Evolutionary conservation across 2,888 invertebrate genomes (phyloP), one percentile per base, ranked within the genome.

Genomic region (Pogonocherus hispidulus): DNA sequence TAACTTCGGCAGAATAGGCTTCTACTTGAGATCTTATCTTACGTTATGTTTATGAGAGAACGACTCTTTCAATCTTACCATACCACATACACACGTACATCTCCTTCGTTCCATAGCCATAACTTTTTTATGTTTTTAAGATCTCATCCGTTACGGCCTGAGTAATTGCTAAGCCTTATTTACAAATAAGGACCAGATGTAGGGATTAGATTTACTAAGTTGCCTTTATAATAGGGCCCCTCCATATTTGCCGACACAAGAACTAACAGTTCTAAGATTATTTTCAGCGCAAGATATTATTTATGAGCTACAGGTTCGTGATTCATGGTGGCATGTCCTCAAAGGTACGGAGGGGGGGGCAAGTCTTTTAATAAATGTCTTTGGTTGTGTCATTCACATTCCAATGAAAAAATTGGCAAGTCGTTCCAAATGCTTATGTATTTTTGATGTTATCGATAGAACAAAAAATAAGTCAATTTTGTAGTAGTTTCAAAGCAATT

Each of bases 101-200:
- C n/a, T n/a, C n/a, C n/a, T n/a, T n/a, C n/a, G n/a, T n/a, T n/a
- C n/a, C n/a, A n/a, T n/a, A n/a, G n/a, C n/a, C n/a, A n/a, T n/a
- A n/a, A n/a, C n/a, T n/a, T n/a, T n/a, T n/a, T n/a, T 37, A 60
- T 60, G 62, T 62, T 62, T 62, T 62, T 22, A 51, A 62, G 67
- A 71, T 65, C 60, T 51, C 67, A 70, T 70, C 69, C 66, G 64
- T 70, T 72, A 72, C 66, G 57, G 63, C 72, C 52, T 27, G 54
- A 57, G 67, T 65, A 73, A 73, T 71, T 69, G 67, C 73, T 67
- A 46, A 5, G 59, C 67, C 69, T 72, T 73, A 76, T 77, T 77
- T 77, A 76, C 78, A 78, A 78, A 78, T 76, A 76, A 75, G 74
- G 72, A 76, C 74, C 75, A 74, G 76, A 78, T 76, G 78, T 74